Conservation (phyloP, 1,140 invertebrate species). For the Phymastichus coffea region DNA sequence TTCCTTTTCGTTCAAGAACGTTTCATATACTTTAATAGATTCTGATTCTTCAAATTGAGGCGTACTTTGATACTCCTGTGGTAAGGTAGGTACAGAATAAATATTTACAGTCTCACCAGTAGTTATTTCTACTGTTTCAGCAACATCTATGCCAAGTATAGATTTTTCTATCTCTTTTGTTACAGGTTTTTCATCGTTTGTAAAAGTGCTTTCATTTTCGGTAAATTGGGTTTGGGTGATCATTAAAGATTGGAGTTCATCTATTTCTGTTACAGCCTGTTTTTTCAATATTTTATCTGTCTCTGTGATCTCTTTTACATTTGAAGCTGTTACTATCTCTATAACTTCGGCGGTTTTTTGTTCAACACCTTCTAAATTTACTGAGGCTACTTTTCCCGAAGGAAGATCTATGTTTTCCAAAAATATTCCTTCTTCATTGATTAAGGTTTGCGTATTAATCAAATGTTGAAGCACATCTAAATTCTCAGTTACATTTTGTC, state of each 20-base stretch:
- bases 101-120: constrained; percentile 38
- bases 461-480: constrained; percentile 42
- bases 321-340: constrained; percentile 41
- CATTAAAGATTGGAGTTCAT: constrained; percentile 38
- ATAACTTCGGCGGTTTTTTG: constrained; percentile 38
- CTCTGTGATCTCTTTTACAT: constrained; percentile 33
- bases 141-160: constrained; percentile 41
- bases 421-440: constrained; percentile 37
- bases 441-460: constrained; percentile 35
- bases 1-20: not conserved
- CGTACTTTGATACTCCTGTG: constrained; percentile 34
- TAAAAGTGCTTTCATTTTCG: constrained; percentile 39
- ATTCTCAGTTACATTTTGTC: constrained; percentile 36
- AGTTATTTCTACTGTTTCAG: constrained; percentile 42
- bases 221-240: constrained; percentile 38
- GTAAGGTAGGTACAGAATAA: constrained; percentile 27
- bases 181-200: constrained; percentile 30
- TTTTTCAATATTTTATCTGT: constrained; percentile 30
- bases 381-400: constrained; percentile 31
- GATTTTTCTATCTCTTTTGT: constrained; percentile 37
- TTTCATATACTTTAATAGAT: constrained; percentile 18
- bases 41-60: constrained; percentile 22
- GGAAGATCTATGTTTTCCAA: constrained; percentile 29
- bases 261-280: constrained; percentile 35
- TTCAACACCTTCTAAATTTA: constrained; percentile 37